Base-by-base conservation (phyloP, 2,888 invertebrate species). In the Venusia cambrica region DNA sequence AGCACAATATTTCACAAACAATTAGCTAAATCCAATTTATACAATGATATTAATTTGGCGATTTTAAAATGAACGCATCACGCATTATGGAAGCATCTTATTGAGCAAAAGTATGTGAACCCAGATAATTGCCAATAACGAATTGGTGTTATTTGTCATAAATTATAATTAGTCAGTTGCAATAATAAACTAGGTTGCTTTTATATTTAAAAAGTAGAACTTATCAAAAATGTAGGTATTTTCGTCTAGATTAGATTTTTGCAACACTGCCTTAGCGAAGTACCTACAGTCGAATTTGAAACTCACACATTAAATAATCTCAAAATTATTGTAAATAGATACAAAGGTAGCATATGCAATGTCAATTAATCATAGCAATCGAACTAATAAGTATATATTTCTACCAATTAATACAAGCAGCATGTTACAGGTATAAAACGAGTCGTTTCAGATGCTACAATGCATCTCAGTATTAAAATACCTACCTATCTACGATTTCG, bases 401-500 rank as follows among this genome's bases (percentile, higher is more conserved):
- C 48, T 61, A 56, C 42, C 51, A 50, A 46, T 55, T 57, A 54
- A 41, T 55, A 57, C 57, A 70, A 71, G 67, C 71, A 68, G 69
- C 58, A 42, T 49, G 51, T 59, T 52, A 57, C 52, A 38, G 10
- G 9, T 28, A 29, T 29, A 38, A 29, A 33, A 33, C 10, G 31
- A 10, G 56, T 68, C 59, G 61, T 64, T 69, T 19, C 61, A 69
- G 68, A 72, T 75, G 70, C 76, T 71, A 72, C n/a, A 73, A 70
- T 74, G 78, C 72, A 78, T 18, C 72, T 76, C 71, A 74, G 73
- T 83, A 81, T 81, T 84, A 77, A 77, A 83, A 81, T 83, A 79
- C 75, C 84, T 85, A 84, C 81, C 85, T 84, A 85, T 69, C 84
- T 84, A 85, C 73, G 54, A 73, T 73, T 79, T 83, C 76, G 74